phyloP scores from a whole-genome alignment of 2,113 vertebrate genomes.

The Megaleporinus macrocephalus region DNA sequence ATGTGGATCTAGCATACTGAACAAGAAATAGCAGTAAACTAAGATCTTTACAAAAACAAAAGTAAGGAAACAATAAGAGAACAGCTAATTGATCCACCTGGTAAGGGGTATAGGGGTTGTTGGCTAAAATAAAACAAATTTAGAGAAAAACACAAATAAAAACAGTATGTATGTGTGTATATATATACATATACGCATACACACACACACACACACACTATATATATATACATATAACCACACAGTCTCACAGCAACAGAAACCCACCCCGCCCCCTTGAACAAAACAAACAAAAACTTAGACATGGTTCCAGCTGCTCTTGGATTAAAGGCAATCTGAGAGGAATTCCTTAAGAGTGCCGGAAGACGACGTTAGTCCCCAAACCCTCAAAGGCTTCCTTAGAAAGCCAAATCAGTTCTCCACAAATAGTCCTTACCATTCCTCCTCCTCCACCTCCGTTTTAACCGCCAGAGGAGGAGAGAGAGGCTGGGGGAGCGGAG shows the following conservation, averaged over 20 bases:
- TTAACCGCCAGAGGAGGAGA: conserved; percentile 74
- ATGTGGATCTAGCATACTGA: conserved; percentile 52
- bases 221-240: neutral
- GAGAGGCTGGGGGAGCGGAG: conserved; percentile 61
- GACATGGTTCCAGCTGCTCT: conserved; percentile 55
- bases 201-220: no score
- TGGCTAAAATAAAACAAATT: neutral
- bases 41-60: conserved; percentile 7
- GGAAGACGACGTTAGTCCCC: neutral
- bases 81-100: neutral
- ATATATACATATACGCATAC: no score
- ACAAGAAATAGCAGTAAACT: neutral
- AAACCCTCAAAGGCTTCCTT: conserved; percentile 40
- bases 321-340: conserved; percentile 54
- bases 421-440: conserved; percentile 62
- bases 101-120: neutral
- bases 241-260: conserved; percentile 9
- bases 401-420: conserved; percentile 40
- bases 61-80: conserved; percentile 6
- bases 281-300: conserved; percentile 15
- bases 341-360: conserved; percentile 41
- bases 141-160: neutral
- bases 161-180: neutral
- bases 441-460: conserved; percentile 71
- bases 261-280: conserved; percentile 8